A percentile compares a stretch with the other conserved stretches of the same genome.
Evolutionary conservation across 35 echinoderm and acorn worm genomes (phyloP).

Genomic region (Apostichopus japonicus): DNA sequence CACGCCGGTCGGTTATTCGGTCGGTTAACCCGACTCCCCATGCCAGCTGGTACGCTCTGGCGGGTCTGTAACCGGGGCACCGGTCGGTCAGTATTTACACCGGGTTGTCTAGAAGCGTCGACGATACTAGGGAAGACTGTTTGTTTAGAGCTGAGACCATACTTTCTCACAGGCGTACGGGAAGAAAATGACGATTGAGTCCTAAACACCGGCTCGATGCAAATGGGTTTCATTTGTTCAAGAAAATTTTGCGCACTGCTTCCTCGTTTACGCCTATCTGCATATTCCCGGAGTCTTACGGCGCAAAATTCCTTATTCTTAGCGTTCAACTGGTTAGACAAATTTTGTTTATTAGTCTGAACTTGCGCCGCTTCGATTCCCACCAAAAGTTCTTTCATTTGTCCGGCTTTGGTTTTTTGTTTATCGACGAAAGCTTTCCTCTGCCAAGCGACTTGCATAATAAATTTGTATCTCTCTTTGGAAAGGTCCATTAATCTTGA

Average conservation of each 20-base stretch:
- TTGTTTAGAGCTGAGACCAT: not conserved
- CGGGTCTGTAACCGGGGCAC: not conserved
- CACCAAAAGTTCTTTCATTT: conserved; percentile 85
- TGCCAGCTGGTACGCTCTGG: conserved; percentile 13
- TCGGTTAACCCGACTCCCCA: not conserved
- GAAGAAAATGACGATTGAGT: conserved; percentile 66
- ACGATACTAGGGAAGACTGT: conserved; percentile 41
- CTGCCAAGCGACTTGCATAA: conserved; percentile 89
- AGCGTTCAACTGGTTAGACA: conserved; percentile 41
- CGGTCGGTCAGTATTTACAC: not conserved
- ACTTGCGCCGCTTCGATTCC: conserved; percentile 73
- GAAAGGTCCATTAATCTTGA: conserved; percentile 82
- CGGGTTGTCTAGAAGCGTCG: not conserved
- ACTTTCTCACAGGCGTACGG: not conserved
- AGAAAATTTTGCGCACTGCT: conserved; percentile 44
- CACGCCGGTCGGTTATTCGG: conserved; percentile 32
- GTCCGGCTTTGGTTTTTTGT: conserved; percentile 80
- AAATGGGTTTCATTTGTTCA: conserved; percentile 79
- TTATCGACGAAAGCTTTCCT: conserved; percentile 92
- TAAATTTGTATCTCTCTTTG: conserved; percentile 95
- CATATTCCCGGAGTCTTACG: conserved; percentile 67
- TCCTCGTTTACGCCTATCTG: conserved; percentile 57
- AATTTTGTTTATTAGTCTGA: conserved; percentile 58
- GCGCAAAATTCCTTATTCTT: conserved; percentile 59
- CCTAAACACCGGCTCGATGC: conserved; percentile 65